Evolutionary conservation across 92 coral and sea anemone species (phyloP).

Genomic region (Siderastrea siderea): DNA sequence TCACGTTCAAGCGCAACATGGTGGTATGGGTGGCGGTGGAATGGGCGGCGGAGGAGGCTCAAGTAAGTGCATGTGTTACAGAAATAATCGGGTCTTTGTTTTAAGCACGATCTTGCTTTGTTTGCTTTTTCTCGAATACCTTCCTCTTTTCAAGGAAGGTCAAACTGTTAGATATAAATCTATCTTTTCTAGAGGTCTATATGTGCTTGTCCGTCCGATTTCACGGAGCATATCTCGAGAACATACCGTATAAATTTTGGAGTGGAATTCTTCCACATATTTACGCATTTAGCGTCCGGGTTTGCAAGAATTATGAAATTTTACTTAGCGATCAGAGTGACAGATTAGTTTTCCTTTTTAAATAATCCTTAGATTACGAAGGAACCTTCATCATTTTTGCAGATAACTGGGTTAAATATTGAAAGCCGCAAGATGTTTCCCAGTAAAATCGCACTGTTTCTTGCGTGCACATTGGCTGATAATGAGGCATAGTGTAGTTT

Average conservation of each 20-base stretch:
- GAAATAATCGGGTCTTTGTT: conserved; percentile 28
- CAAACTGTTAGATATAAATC: not conserved
- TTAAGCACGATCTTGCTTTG: not conserved
- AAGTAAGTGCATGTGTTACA: not conserved
- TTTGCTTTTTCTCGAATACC: not conserved
- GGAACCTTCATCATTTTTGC: not conserved
- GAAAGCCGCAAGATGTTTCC: not conserved
- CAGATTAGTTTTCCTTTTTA: no score
- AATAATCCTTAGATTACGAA: no score
- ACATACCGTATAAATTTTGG: not conserved
- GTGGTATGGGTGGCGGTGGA: conserved; percentile 3
- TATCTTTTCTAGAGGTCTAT: not conserved
- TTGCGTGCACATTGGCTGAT: no score
- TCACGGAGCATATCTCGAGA: not conserved
- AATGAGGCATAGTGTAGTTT: no score
- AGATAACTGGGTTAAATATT: not conserved
- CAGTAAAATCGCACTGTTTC: not conserved
- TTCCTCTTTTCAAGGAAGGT: not conserved
- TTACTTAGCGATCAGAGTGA: not conserved
- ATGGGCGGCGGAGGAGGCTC: not conserved
- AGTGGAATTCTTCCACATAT: not conserved
- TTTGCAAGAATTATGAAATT: not conserved
- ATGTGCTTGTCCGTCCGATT: not conserved
- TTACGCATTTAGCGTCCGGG: not conserved
- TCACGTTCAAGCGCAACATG: conserved; percentile 1